Evolutionary conservation across 2,888 invertebrate genomes (phyloP).

Genomic region (Parasteatoda lunata): DNA sequence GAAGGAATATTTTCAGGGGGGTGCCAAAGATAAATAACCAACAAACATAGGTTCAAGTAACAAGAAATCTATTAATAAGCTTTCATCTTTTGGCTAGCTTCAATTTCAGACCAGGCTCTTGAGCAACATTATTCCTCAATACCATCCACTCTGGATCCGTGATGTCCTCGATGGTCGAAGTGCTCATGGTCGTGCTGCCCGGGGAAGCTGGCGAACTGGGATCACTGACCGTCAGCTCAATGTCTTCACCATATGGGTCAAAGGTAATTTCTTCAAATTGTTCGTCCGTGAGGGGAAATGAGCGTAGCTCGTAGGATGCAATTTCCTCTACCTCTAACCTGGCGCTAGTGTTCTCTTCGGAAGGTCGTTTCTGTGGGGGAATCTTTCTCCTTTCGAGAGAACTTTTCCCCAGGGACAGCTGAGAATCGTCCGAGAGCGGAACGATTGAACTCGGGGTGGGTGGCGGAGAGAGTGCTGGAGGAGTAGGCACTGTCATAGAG

Average conservation of each 20-base stretch:
- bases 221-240: conserved; percentile 9
- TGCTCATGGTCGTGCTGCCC: conserved; percentile 26
- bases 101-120: conserved; percentile 58
- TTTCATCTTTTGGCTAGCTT: conserved; percentile 70
- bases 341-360: not conserved
- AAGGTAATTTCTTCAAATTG: conserved; percentile 28
- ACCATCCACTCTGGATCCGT: conserved; percentile 77
- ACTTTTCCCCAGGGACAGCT: conserved; percentile 22
- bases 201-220: conserved; percentile 44
- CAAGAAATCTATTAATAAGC: not conserved
- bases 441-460: conserved; percentile 24
- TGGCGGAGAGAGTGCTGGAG: conserved; percentile 52
- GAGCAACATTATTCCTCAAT: conserved; percentile 27
- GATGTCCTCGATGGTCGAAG: conserved; percentile 47
- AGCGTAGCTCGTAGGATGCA: conserved; percentile 39
- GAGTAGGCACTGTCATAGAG: conserved; percentile 23
- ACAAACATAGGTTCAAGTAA: not conserved
- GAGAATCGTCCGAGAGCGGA: conserved; percentile 40
- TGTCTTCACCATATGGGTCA: conserved; percentile 16
- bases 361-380: not conserved
- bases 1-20: not conserved
- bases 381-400: not conserved
- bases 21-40: conserved; percentile 6
- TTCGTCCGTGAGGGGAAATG: conserved; percentile 47
- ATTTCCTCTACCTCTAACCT: conserved; percentile 17